Base-by-base conservation (phyloP, 2,113 vertebrate species). In the Gymnarchus niloticus region DNA sequence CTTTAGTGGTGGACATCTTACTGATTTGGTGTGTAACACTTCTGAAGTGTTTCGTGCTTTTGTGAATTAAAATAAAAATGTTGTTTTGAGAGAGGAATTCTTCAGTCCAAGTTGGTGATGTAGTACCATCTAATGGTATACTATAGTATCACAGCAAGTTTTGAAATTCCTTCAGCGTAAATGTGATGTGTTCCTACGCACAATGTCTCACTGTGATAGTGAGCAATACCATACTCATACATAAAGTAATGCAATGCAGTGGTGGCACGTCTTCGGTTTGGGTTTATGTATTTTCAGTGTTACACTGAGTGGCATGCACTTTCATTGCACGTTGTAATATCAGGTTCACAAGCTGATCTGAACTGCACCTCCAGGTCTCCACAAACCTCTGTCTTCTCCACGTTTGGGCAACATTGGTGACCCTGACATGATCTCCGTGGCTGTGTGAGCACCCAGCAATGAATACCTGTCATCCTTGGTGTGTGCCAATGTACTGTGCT, bases 61-160 rank as follows among this genome's bases (percentile, higher is more conserved):
- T 73, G 14, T 0, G 5, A 12, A 73, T 73, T 73, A 3, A 41
- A 17, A 28, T 73, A 51, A 25, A 2, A 6, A 23, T 19, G 23
- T 21, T 17, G 6, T 44, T 46, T 46, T 44, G 14, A 5, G 77
- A 81, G 28, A 83, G 19, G 0, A 77, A 12, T 41, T 6, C 69
- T 76, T 59, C n/a, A 61, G 9, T 25, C 7, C 21, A 28, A 2
- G 7, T 57, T 2, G 1, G 52, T 83, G 54, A 41, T 2, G 9
- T 83, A 49, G 54, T 54, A 17, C 81, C 81, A 83, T 83, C 81
- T 57, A 57, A 23, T 33, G 81, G 81, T 83, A n/a, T 44, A 19
- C 14, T 41, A 23, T 28, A 56, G 52, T 41, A 56, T 41, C 19
- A 23, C 37, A 83, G 19, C 14, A 37, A 41, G 37, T 81, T 14